These are phyloP conservation scores for Drosophila dives DNA, from an alignment of 2,888 invertebrate genomes.

Conservation along the genomic window DNA sequence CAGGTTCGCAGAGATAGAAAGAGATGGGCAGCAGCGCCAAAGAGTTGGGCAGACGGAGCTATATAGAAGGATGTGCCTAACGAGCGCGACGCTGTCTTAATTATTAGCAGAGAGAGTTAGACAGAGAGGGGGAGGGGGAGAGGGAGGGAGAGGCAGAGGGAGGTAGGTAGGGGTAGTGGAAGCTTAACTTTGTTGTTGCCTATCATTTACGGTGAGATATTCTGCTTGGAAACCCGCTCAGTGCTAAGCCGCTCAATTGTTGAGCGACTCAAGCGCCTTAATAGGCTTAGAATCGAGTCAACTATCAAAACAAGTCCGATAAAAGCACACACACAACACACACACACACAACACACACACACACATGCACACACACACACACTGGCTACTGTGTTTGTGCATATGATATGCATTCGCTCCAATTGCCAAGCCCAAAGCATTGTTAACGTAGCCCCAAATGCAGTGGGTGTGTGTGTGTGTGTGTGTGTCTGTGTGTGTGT, in stretches of 20 bases:
- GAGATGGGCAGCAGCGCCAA: neutral
- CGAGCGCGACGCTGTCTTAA: slow-evolving; percentile 61
- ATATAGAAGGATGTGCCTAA: slow-evolving; percentile 40
- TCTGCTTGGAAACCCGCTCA: slow-evolving; percentile 63
- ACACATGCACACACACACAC: slow-evolving; percentile 4
- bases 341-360: neutral
- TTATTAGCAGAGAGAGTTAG: slow-evolving; percentile 41
- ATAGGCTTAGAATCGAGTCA: slow-evolving; percentile 76
- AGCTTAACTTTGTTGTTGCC: slow-evolving; percentile 68
- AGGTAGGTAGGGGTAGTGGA: slow-evolving; percentile 4
- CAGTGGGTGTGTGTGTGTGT: slow-evolving; percentile 1
- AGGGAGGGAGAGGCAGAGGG: slow-evolving; percentile 12
- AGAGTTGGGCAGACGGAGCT: slow-evolving; percentile 1
- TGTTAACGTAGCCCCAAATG: slow-evolving; percentile 60
- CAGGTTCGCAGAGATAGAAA: neutral
- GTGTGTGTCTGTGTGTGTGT: too few species aligned
- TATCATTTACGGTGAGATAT: slow-evolving; percentile 54
- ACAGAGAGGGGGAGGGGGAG: neutral
- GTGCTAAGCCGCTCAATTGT: slow-evolving; percentile 76
- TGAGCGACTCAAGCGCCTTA: slow-evolving; percentile 69
- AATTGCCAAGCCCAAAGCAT: slow-evolving; percentile 67
- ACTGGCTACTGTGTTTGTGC: neutral
- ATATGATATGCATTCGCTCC: slow-evolving; percentile 67
- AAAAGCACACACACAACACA: slow-evolving; percentile 51
- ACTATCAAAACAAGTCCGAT: slow-evolving; percentile 78